Percentiles rank a stretch among this genome's conserved stretches.
phyloP scores from a whole-genome alignment of 1,140 invertebrate species.

The Drosophila pseudoobscura region DNA sequence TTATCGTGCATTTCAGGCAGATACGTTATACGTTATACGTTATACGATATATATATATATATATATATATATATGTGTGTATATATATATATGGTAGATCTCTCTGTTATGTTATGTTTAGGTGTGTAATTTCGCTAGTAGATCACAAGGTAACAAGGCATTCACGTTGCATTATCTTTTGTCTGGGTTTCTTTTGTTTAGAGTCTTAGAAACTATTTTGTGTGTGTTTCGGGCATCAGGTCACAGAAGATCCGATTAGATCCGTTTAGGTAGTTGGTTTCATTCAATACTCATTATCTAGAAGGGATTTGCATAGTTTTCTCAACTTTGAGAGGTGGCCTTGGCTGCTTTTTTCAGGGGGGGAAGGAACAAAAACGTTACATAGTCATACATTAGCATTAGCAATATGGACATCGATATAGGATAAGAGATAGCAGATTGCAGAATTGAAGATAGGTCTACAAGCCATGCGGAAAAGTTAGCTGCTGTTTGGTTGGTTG shows the following conservation, averaged over 20 bases:
- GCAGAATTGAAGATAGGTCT: not conserved
- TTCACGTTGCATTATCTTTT: conserved; percentile 38
- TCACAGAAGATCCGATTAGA: conserved; percentile 12
- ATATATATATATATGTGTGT: conserved; percentile 18
- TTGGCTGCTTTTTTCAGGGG: conserved; percentile 1
- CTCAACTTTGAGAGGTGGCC: conserved; percentile 26
- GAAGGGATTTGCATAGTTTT: conserved; percentile 42
- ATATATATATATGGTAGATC: conserved; percentile 25
- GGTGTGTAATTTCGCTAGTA: conserved; percentile 39
- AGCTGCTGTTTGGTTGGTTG: conserved; percentile 15
- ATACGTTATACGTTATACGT: conserved; percentile 19
- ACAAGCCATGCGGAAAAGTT: conserved; percentile 22
- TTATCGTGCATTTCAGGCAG: conserved; percentile 23
- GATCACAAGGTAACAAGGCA: conserved; percentile 60
- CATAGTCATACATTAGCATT: conserved; percentile 11
- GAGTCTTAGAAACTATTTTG: conserved; percentile 39
- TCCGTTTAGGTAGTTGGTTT: conserved; percentile 26
- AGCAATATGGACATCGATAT: not conserved
- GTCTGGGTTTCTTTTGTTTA: conserved; percentile 22
- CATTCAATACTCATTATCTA: conserved; percentile 44
- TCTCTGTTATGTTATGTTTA: conserved; percentile 23
- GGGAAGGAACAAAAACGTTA: conserved; percentile 23
- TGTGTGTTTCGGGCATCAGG: conserved; percentile 1
- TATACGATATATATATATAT: no score
- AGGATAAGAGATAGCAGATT: not conserved